phyloP scores from a whole-genome alignment of 2,113 vertebrate genomes.

The Rousettus leschenaultii region DNA sequence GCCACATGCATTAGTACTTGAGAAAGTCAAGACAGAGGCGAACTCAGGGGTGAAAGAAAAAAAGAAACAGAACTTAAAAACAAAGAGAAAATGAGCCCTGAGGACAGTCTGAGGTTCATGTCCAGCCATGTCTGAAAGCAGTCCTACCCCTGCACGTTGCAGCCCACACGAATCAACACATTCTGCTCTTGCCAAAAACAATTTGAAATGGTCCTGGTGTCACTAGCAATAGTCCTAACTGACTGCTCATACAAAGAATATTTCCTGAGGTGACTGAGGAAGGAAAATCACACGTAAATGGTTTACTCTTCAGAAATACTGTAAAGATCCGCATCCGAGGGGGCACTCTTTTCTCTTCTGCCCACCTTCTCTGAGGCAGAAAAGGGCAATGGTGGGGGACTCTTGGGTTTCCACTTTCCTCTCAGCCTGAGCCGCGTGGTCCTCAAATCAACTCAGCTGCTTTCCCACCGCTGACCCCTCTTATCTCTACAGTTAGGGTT shows the following conservation, averaged over 20 bases:
- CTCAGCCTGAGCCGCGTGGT: not conserved
- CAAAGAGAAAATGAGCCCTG: not conserved
- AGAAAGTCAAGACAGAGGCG: not conserved
- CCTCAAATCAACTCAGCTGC: not conserved
- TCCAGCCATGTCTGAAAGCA: not conserved
- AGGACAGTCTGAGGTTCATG: not conserved
- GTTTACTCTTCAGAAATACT: not conserved
- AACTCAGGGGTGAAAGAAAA: not conserved
- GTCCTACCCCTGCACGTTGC: fast-evolving
- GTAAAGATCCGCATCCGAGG: not conserved
- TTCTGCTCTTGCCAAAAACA: not conserved
- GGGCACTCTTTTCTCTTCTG: not conserved
- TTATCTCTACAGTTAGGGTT: not conserved
- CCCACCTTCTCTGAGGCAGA: not conserved
- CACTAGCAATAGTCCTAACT: not conserved
- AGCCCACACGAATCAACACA: not conserved
- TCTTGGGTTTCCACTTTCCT: not conserved
- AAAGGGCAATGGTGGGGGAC: not conserved
- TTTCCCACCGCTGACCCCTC: not conserved
- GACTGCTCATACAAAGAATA: not conserved
- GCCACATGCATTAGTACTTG: not conserved
- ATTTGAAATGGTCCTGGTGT: not conserved
- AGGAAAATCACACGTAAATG: not conserved
- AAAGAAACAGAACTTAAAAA: not conserved
- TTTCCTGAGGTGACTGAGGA: not conserved